Conservation (phyloP, 2,888 invertebrate genomes). For the Drosophila meridionalis region DNA sequence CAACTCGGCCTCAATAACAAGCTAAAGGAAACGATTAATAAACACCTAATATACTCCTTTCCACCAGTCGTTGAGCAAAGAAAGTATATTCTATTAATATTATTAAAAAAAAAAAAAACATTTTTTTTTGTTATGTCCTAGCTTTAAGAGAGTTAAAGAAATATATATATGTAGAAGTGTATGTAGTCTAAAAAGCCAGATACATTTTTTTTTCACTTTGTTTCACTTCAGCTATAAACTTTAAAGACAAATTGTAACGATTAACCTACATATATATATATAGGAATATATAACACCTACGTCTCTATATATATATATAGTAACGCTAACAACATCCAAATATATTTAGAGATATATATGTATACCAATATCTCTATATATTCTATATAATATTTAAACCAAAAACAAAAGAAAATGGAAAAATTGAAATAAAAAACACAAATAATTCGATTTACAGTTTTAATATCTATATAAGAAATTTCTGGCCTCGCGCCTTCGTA, state of each 20-base stretch:
- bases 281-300: conserved; percentile 4
- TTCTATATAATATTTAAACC: conserved; percentile 31
- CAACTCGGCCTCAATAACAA: background rate
- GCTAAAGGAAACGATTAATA: background rate
- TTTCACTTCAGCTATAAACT: conserved; percentile 14
- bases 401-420: background rate
- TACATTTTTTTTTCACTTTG: conserved; percentile 7
- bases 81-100: background rate
- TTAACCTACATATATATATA: conserved; percentile 16
- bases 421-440: conserved; percentile 5
- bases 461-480: conserved; percentile 5
- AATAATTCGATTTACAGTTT: background rate
- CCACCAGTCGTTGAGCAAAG: conserved; percentile 16
- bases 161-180: conserved; percentile 3
- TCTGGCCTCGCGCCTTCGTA: conserved; percentile 7
- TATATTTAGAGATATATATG: background rate
- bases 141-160: conserved; percentile 11
- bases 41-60: conserved; percentile 30
- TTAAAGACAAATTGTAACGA: conserved; percentile 46
- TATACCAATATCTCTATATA: background rate
- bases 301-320: conserved; percentile 11
- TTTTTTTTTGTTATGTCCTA: conserved; percentile 30
- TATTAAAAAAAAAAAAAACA: background rate
- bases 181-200: conserved; percentile 36
- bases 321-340: conserved; percentile 48